Percentiles rank a stretch among this genome's conserved stretches.
Conservation (phyloP, 2,113 vertebrate species). For the Microtus montanus region DNA sequence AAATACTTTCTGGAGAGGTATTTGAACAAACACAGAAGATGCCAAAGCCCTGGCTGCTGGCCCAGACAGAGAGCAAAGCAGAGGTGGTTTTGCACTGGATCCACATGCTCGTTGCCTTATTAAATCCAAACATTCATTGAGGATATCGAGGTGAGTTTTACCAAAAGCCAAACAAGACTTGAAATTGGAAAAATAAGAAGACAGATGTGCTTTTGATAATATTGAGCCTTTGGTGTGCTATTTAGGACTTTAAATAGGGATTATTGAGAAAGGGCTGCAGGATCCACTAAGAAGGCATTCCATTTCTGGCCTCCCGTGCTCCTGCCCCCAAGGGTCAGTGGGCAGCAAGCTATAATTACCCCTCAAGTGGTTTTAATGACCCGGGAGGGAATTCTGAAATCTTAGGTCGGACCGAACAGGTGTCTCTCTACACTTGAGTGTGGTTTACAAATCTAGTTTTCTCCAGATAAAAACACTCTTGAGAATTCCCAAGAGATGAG, state of each 20-base stretch:
- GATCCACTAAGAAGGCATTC: constrained; percentile 70
- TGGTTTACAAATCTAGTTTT: constrained; percentile 70
- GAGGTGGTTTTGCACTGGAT: background rate
- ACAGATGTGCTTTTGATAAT: constrained; percentile 49
- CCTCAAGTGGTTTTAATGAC: constrained; percentile 72
- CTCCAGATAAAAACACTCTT: constrained; percentile 73
- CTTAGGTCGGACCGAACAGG: constrained; percentile 49
- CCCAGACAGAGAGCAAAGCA: constrained; percentile 4
- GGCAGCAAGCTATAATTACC: constrained; percentile 76
- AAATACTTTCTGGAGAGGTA: constrained; percentile 35
- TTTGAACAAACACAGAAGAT: background rate
- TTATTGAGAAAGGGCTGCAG: constrained; percentile 27
- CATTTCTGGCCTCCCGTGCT: background rate
- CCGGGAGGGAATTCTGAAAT: constrained; percentile 62
- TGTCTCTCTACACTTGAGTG: constrained; percentile 52
- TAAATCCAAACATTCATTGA: background rate
- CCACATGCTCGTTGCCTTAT: background rate
- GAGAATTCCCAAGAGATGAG: constrained; percentile 65
- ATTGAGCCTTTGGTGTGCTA: constrained; percentile 44
- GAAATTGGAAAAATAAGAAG: constrained; percentile 51
- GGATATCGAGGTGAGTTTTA: constrained; percentile 31
- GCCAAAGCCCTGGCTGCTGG: background rate
- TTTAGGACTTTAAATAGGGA: constrained; percentile 69
- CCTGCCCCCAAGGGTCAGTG: constrained; percentile 60
- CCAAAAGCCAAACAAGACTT: constrained; percentile 41